Evolutionary conservation across 1,140 invertebrate species (phyloP).

Genomic region (Fopius arisanus): DNA sequence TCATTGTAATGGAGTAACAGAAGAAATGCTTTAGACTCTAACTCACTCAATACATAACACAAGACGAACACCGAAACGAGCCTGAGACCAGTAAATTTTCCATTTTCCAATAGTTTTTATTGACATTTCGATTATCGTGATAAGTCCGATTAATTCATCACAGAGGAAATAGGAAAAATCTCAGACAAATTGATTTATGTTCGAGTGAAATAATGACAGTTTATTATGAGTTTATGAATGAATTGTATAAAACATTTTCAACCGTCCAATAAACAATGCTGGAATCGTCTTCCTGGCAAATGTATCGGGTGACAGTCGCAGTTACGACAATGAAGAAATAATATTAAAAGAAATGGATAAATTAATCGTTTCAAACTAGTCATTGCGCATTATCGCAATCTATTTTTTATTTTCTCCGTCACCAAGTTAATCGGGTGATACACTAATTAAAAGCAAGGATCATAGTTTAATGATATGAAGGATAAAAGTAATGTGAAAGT

Average conservation of each 20-base stretch:
- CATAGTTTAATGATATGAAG: constrained; percentile 45
- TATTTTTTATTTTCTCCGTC: constrained; percentile 37
- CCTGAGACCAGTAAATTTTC: too few species aligned
- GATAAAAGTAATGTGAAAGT: constrained; percentile 59
- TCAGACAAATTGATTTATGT: not conserved
- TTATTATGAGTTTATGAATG: not conserved
- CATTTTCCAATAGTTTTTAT: too few species aligned
- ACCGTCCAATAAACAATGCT: constrained; percentile 36
- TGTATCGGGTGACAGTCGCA: constrained; percentile 16
- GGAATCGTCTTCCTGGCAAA: constrained; percentile 36
- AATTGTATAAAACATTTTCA: constrained; percentile 30
- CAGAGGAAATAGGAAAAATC: not conserved
- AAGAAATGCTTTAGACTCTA: too few species aligned
- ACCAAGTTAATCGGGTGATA: constrained; percentile 7
- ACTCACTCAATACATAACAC: too few species aligned
- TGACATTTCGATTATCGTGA: too few species aligned
- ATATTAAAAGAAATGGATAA: constrained; percentile 23
- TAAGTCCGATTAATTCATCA: too few species aligned
- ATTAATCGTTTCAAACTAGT: constrained; percentile 33
- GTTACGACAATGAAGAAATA: constrained; percentile 3
- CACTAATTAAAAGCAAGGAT: constrained; percentile 24
- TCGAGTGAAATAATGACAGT: not conserved
- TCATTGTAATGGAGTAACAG: too few species aligned
- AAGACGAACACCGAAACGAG: too few species aligned
- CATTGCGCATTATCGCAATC: constrained; percentile 29